phyloP scores from a whole-genome alignment of 2,797 vertebrate genomes.

The Pantherophis vulpinus region DNA sequence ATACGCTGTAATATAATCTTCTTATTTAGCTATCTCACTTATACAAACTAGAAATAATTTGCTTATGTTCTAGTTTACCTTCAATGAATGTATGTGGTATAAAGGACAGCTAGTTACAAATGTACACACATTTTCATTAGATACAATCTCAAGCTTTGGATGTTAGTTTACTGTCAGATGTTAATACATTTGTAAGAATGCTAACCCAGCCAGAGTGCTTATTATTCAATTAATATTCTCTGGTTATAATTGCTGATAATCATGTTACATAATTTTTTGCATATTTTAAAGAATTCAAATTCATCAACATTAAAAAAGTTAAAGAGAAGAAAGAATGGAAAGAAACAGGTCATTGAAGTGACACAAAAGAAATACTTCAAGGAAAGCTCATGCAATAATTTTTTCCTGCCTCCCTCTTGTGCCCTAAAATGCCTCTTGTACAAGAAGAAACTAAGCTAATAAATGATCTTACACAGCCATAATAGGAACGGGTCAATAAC shows the following conservation, averaged over 20 bases:
- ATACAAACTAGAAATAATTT: neutral
- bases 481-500: neutral
- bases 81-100: neutral
- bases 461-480: neutral
- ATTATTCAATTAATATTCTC: accelerated
- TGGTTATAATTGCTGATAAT: neutral
- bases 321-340: neutral
- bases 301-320: neutral
- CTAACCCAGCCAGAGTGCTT: neutral
- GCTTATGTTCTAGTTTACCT: neutral
- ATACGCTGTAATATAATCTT: neutral
- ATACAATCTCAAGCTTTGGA: neutral
- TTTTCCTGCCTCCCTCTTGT: neutral
- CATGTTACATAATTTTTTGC: neutral
- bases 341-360: neutral
- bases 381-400: neutral
- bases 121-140: neutral
- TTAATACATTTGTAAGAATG: neutral
- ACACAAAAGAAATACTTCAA: neutral
- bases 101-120: neutral
- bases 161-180: neutral
- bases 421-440: neutral
- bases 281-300: neutral
- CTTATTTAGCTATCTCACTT: too few species aligned
- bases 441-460: neutral